Evolutionary conservation across 1,140 invertebrate species (phyloP), one percentile per base, ranked within the genome.

Genomic region (Oryctes rhinoceros): DNA sequence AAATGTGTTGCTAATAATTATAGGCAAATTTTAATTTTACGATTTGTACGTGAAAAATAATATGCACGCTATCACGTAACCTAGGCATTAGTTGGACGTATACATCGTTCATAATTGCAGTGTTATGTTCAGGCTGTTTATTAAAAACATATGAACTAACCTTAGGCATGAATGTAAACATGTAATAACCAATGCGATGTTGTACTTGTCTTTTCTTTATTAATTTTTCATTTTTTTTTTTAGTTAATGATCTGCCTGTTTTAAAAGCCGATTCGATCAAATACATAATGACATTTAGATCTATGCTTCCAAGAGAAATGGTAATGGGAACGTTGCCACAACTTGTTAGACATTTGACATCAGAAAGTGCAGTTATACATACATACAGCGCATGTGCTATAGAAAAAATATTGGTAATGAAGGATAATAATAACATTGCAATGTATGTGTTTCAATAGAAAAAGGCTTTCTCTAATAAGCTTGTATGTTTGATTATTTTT

Each of bases 181-280:
- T 15, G 37, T 74, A 30, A 35, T 24, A 30, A 30, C 24, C 24
- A 30, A 30, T 30, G 24, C 24, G 2, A 30, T 74, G 71, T 6
- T 20, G 4, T 83, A 18, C 78, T 10, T 44, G 9, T 44, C 9
- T 44, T 3, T 44, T 44, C 39, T 44, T 10, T 44, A 7, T 44
- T 10, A 4, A 44, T 44, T 44, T 44, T 44, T 30, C 0, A 30
- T 30, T 30, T 30, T 30, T 30, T n/a, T 44, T 90, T 90, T 81
- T 89, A 95, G 96, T 98, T 3, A 95, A 97, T 86, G 92, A 94
- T 76, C 89, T 94, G 79, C 96, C 97, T 3, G 96, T 99, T 15
- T 88, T 99, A 18, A 98, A 98, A 89, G 97, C 98, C 0, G 97
- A 98, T 89, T 94, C 95, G 9, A 94, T 99, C 24, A 99, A 99